Base-by-base conservation (phyloP, 2,888 invertebrate species). In the Allolobophora icterica region DNA sequence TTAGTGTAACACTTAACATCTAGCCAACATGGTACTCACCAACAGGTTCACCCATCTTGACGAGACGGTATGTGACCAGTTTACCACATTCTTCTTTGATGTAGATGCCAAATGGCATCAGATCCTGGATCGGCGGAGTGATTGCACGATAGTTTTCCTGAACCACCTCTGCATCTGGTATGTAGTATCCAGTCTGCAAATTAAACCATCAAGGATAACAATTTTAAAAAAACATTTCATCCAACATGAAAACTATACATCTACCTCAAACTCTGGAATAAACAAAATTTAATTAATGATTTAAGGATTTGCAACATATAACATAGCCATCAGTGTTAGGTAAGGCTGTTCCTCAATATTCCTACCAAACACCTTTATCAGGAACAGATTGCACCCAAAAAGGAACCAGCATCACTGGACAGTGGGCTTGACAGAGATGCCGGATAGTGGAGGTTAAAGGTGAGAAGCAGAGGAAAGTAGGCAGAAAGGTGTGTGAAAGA, bases 101-200 rank as follows among this genome's bases (percentile, higher is more conserved):
- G 94, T 97, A 97, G 92, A 96, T 96, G 35, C 97, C 97, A 92
- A 97, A 96, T 92, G 96, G 95, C 35, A 96, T 96, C 90, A 95
- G 94, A 92, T 97, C 97, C 35, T 96, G 96, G 90, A 98, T n/a
- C 24, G 97, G 96, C 6, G 97, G 98, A 90, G 96, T 96, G 4
- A 98, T 97, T 4, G 98, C 97, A 91, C 96, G 96, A 97, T 98
- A 97, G 84, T 97, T 96, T 94, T 97, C 96, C 92, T 97, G 96
- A 89, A 98, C 97, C 93, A 97, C 96, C 93, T 97, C 96, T 89
- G 98, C 97, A 94, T 98, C 97, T 89, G 98, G 97, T 94, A 97
- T 96, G 95, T 97, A 97, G 94, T 97, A 97, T 2, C 95, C 95
- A 92, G 93, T 93, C 95, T 95, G 93, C n/a, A 93, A 92, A 35